phyloP scores from a whole-genome alignment of 2,888 invertebrate species.

The Dyspetes luteomarginatus region DNA sequence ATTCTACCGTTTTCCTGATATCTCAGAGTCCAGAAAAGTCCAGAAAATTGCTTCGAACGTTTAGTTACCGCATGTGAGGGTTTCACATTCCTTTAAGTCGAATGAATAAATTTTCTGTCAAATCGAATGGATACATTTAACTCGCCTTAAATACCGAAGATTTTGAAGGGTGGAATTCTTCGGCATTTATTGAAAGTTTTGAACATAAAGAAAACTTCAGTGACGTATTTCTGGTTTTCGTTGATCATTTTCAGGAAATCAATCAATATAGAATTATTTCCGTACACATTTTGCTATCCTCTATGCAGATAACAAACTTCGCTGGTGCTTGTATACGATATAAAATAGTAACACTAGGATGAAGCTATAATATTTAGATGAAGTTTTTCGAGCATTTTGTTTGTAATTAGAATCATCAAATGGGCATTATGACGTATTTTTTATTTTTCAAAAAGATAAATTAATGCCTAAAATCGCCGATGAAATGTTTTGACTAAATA shows the following conservation, averaged over 20 bases:
- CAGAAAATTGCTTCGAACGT: too few species aligned
- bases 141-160: too few species aligned
- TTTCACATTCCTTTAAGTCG: too few species aligned
- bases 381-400: not conserved
- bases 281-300: conserved; percentile 30
- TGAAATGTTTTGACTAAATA: too few species aligned
- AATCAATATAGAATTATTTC: conserved; percentile 33
- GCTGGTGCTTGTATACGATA: conserved; percentile 24
- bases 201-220: not conserved
- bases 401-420: not conserved
- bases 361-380: not conserved
- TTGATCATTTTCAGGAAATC: not conserved
- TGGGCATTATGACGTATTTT: not conserved
- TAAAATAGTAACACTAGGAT: conserved; percentile 18
- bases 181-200: not conserved
- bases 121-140: too few species aligned
- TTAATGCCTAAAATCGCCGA: too few species aligned
- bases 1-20: too few species aligned
- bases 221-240: not conserved
- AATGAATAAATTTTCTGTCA: too few species aligned
- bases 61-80: too few species aligned
- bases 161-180: too few species aligned
- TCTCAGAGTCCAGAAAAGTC: too few species aligned
- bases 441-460: too few species aligned
- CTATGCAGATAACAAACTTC: conserved; percentile 37